Evolutionary conservation across 2,888 invertebrate genomes (phyloP).

Genomic region (Prosapia bicincta): DNA sequence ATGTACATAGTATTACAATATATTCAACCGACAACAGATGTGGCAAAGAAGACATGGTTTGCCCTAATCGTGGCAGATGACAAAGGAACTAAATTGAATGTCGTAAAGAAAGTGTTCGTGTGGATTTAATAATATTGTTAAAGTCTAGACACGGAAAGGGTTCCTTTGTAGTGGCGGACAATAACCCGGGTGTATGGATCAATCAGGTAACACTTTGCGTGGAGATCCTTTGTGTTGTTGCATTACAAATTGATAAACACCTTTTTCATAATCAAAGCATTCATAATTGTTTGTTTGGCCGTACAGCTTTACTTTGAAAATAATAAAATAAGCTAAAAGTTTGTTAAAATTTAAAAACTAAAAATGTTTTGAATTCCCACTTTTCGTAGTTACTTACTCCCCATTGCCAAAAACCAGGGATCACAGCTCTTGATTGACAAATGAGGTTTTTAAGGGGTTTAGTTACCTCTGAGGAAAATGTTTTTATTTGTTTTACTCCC

Average conservation of each 20-base stretch:
- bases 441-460: no score
- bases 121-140: background rate
- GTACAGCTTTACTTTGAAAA: background rate
- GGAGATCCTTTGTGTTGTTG: background rate
- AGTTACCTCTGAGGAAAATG: no score
- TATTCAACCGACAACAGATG: background rate
- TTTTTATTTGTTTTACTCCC: no score
- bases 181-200: background rate
- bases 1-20: no score
- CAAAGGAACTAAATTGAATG: background rate
- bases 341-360: no score
- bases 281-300: background rate
- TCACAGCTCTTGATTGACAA: no score
- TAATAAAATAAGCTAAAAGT: no score
- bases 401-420: no score
- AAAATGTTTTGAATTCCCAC: no score
- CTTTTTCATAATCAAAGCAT: background rate
- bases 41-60: background rate
- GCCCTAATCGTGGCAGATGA: background rate
- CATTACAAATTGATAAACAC: background rate
- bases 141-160: background rate
- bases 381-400: no score
- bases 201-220: background rate
- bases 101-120: background rate
- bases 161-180: background rate